Evolutionary conservation across 1,140 invertebrate species (phyloP), one percentile per base, ranked within the genome.

Genomic region (Leucophenga varia): DNA sequence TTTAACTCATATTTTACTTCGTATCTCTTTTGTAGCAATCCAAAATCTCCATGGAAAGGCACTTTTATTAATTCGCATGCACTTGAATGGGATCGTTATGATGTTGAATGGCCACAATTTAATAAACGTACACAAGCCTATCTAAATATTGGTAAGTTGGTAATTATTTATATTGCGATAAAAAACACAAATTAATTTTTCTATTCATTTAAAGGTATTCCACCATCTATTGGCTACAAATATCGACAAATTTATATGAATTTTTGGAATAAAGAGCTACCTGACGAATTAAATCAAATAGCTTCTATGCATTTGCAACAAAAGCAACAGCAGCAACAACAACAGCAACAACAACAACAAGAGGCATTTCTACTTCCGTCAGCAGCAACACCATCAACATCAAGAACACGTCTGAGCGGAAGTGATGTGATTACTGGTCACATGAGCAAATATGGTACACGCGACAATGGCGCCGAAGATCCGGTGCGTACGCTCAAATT

Each of bases 101-200:
- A 87, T 38, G 69, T 85, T 7, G 84, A 88, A 32, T 93, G 91
- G 91, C 88, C 88, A 0, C 82, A 86, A 43, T 94, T 89, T 56
- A 85, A 88, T 56, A 72, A 78, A 3, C 75, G 79, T 2, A 81
- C 86, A 51, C 86, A 90, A 63, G 81, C 81, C 12, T 93, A 89
- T 75, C 77, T 92, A 17, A 83, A 84, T 75, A 76, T 93, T 35
- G 86, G 89, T 91, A 80, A 82, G 79, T 70, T 17, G 8, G 5
- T 28, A 14, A n/a, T 30, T 30, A n/a, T n/a, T 32, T 4, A 4
- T 32, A 10, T 42, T 30, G 25, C 25, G n/a, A 12, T 31, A 43
- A 3, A 19, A 32, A n/a, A 43, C 12, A 19, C 32, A 16, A 36
- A 39, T 17, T 38, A 8, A 18, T 17, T 32, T 34, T 44, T 50